These are phyloP conservation scores for Plestiodon gilberti DNA, from an alignment of 2,113 vertebrate genomes.

Conservation along the genomic window DNA sequence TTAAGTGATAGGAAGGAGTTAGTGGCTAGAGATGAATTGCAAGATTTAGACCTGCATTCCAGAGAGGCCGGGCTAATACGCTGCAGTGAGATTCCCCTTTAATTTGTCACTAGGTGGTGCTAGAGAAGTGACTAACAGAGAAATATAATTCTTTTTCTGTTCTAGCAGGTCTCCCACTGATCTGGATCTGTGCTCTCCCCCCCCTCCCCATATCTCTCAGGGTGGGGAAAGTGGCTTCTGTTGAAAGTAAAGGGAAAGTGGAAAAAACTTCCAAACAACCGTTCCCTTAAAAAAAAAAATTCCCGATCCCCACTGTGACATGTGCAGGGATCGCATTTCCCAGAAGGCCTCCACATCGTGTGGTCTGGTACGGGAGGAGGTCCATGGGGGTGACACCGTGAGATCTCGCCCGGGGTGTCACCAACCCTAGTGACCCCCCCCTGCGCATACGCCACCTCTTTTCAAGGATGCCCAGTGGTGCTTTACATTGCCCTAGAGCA, in stretches of 20 bases:
- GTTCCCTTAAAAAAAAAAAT: neutral
- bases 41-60: neutral
- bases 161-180: neutral
- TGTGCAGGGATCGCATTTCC: too few species aligned
- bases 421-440: too few species aligned
- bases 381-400: too few species aligned
- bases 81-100: neutral
- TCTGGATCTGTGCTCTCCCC: neutral
- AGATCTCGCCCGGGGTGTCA: too few species aligned
- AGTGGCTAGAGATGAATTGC: too few species aligned
- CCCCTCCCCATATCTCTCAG: neutral
- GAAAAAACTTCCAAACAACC: too few species aligned
- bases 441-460: neutral
- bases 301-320: too few species aligned
- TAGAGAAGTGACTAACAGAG: neutral
- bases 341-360: too few species aligned
- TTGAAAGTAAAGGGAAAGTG: neutral
- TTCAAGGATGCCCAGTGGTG: neutral
- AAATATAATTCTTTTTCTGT: neutral
- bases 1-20: too few species aligned
- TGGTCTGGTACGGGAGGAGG: too few species aligned
- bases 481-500: neutral
- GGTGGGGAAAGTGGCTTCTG: neutral
- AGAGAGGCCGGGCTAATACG: too few species aligned
- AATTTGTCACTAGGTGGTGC: constrained; percentile 10